Evolutionary conservation across 1,140 invertebrate genomes (phyloP), one percentile per base, ranked within the genome.

Genomic region (Pseudomyrmex cubaensis): DNA sequence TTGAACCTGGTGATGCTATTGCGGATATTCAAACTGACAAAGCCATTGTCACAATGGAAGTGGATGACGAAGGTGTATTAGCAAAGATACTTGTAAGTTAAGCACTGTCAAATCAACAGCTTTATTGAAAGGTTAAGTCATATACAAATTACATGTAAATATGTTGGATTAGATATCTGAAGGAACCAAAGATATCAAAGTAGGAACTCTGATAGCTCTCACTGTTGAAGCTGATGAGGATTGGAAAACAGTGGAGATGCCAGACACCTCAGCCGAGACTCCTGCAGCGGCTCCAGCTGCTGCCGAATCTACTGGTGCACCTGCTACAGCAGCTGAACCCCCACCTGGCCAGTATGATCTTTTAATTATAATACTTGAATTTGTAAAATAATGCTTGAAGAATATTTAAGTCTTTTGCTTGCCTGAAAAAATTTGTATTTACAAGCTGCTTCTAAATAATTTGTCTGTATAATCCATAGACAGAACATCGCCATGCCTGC

Each of bases 21-120:
- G 99, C 98, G 84, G 99, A 99, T 95, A 99, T 99, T 94, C 99
- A 99, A 95, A 99, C 99, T 13, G 99, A 99, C 90, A 99, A 99
- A 94, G 99, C 99, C 0, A 99, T 99, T 0, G 99, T 99, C 98
- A 99, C 99, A 1, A 99, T 99, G 95, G 99, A 99, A 95, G 98
- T 98, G 20, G 98, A 99, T 0, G 99, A 99, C 92, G 99, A 99
- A 94, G 97, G 98, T 59, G 98, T 98, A 93, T 93, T 99, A 66
- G 99, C 99, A 9, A 99, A 99, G 95, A 99, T 99, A 77, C 88
- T 94, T 80, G 93, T 94, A 90, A 89, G 84, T 62, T 46, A 12
- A 61, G 3, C 1, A 70, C 20, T 10, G 12, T 10, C 5, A 2
- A 46, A 57, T 48, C 0, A 61, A 48, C 35, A 35, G 35, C 57